A percentile compares a stretch with the other conserved stretches of the same genome.
Evolutionary conservation across 2,888 invertebrate genomes (phyloP).

Genomic region (Miltochrista miniata): DNA sequence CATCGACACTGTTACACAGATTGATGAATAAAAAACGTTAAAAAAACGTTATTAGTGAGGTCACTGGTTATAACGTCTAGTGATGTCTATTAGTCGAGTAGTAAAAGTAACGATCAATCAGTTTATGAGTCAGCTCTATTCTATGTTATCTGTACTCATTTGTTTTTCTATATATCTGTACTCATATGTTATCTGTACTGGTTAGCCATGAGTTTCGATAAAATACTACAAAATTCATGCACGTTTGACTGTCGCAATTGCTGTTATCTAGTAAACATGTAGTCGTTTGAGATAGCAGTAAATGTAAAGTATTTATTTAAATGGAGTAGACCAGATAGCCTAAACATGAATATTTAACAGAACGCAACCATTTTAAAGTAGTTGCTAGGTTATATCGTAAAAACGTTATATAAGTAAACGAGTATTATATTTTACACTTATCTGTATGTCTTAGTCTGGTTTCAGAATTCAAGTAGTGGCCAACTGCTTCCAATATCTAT

Average conservation of each 20-base stretch:
- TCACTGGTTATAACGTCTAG: too few species aligned
- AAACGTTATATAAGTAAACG: background rate
- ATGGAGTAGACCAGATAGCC: conserved; percentile 8
- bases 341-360: conserved; percentile 20
- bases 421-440: too few species aligned
- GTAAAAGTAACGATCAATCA: too few species aligned
- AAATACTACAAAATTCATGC: conserved; percentile 35
- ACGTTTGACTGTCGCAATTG: conserved; percentile 27
- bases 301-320: conserved; percentile 23
- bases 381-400: conserved; percentile 2
- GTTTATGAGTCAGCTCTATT: conserved; percentile 24
- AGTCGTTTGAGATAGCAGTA: conserved; percentile 31
- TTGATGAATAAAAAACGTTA: conserved; percentile 37
- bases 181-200: conserved; percentile 40
- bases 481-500: too few species aligned
- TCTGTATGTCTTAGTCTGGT: too few species aligned
- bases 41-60: conserved; percentile 11
- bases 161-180: conserved; percentile 34
- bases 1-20: conserved; percentile 32
- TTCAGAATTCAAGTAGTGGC: too few species aligned
- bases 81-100: too few species aligned
- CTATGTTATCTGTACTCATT: conserved; percentile 36
- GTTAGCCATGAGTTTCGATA: conserved; percentile 46
- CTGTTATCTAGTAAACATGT: conserved; percentile 30
- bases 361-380: conserved; percentile 9